Percentiles rank a stretch among this genome's conserved stretches.
phyloP scores from a whole-genome alignment of 2,113 vertebrate species.

The Semnornis frantzii region DNA sequence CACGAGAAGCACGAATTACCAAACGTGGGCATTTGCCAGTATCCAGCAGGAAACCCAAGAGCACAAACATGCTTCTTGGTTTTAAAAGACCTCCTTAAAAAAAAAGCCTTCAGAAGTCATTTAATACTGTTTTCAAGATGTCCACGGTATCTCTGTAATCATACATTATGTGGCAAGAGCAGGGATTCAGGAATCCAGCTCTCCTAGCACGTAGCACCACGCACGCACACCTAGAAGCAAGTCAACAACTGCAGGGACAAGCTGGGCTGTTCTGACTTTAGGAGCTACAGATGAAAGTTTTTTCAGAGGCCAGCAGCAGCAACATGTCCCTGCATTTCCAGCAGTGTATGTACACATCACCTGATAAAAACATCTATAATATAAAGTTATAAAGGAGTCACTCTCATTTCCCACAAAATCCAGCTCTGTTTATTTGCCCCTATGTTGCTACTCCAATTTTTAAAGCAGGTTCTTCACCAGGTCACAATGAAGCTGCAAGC shows the following conservation, averaged over 20 bases:
- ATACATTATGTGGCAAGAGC: background rate
- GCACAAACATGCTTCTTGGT: background rate
- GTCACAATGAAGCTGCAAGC: background rate
- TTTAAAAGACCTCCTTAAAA: slow-evolving; percentile 2
- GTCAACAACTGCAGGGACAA: background rate
- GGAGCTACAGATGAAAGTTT: background rate
- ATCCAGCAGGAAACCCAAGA: background rate
- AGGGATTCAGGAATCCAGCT: background rate
- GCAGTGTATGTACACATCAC: accelerated
- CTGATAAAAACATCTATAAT: background rate
- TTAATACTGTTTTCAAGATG: background rate
- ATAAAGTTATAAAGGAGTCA: background rate
- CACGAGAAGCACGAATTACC: background rate
- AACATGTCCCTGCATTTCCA: background rate
- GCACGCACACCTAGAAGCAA: background rate
- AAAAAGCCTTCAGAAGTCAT: background rate
- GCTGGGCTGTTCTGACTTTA: background rate
- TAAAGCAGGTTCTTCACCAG: background rate
- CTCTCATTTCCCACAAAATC: background rate
- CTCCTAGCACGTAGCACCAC: background rate
- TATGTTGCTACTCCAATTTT: background rate
- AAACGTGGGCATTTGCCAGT: background rate
- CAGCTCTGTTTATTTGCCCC: background rate
- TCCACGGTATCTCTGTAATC: background rate
- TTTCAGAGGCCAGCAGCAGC: background rate